phyloP scores from a whole-genome alignment of 1,140 invertebrate species.

The Bombus waltoni region DNA sequence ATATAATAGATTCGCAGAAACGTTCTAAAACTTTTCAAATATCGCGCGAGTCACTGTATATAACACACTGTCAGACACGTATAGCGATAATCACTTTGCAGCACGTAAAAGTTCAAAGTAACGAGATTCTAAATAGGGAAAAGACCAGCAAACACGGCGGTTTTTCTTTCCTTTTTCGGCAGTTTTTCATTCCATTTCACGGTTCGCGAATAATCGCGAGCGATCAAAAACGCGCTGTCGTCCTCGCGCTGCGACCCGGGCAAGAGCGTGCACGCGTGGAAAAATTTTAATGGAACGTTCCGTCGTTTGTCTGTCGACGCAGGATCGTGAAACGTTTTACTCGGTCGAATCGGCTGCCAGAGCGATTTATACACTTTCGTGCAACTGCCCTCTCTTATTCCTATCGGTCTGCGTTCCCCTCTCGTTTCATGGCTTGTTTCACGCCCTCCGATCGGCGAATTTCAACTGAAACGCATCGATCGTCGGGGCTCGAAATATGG shows the following conservation, averaged over 20 bases:
- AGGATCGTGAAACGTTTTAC: conserved; percentile 8
- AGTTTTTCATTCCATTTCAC: neutral
- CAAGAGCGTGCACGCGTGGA: conserved; percentile 4
- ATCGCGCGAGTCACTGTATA: too few relatives aligned
- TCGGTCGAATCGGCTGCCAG: conserved; percentile 7
- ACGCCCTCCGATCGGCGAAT: neutral
- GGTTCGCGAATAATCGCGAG: neutral
- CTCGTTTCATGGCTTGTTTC: conserved; percentile 51
- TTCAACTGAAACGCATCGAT: conserved; percentile 23
- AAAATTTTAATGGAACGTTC: conserved; percentile 34
- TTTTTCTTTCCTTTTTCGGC: neutral
- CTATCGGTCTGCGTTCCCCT: neutral
- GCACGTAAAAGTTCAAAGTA: neutral
- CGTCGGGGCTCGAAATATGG: neutral
- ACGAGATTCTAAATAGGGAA: neutral
- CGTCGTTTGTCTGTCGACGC: conserved; percentile 19
- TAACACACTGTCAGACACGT: too few relatives aligned
- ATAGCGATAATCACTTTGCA: too few relatives aligned
- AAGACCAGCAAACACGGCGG: neutral
- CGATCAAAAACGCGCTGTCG: neutral
- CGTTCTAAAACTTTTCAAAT: too few relatives aligned
- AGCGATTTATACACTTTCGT: conserved; percentile 21
- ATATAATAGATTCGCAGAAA: too few relatives aligned
- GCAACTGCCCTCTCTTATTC: neutral
- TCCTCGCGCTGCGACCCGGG: too few relatives aligned